A percentile compares a stretch with the other conserved stretches of the same genome.
These are phyloP conservation scores for Lepus americanus DNA, from an alignment of 2,113 vertebrate genomes.

Conservation along the genomic window DNA sequence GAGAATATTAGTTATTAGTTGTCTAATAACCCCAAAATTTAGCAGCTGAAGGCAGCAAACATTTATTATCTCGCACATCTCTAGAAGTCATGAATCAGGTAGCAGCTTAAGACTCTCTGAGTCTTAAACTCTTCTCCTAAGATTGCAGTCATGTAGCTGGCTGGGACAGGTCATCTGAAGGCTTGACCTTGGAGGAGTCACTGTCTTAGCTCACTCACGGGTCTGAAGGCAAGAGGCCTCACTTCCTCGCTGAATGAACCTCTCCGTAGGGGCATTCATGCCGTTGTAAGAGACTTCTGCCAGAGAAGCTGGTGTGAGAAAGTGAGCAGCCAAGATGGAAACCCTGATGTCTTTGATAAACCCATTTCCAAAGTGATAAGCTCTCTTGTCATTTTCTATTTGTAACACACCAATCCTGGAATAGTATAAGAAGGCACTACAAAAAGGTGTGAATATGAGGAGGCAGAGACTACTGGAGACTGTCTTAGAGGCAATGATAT, in stretches of 20 bases:
- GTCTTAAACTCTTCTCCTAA: background rate
- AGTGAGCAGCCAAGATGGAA: conserved; percentile 3
- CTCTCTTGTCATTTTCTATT: background rate
- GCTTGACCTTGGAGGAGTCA: background rate
- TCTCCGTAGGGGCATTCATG: background rate
- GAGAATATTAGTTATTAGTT: background rate
- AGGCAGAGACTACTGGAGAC: background rate
- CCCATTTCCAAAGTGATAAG: background rate
- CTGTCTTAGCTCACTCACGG: background rate
- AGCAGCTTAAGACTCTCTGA: background rate
- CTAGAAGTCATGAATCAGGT: background rate
- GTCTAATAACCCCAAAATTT: background rate
- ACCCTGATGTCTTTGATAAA: background rate
- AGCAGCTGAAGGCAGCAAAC: background rate
- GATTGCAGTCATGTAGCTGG: background rate
- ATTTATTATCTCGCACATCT: background rate
- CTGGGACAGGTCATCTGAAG: background rate
- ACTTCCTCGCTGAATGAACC: background rate
- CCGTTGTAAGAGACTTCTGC: background rate
- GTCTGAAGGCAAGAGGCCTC: background rate
- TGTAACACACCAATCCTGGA: background rate
- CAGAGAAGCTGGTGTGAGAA: background rate
- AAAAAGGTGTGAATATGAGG: background rate
- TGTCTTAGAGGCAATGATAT: background rate
- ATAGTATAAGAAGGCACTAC: background rate